Evolutionary conservation across 2,888 invertebrate species (phyloP).

Genomic region (Tipula lateralis): DNA sequence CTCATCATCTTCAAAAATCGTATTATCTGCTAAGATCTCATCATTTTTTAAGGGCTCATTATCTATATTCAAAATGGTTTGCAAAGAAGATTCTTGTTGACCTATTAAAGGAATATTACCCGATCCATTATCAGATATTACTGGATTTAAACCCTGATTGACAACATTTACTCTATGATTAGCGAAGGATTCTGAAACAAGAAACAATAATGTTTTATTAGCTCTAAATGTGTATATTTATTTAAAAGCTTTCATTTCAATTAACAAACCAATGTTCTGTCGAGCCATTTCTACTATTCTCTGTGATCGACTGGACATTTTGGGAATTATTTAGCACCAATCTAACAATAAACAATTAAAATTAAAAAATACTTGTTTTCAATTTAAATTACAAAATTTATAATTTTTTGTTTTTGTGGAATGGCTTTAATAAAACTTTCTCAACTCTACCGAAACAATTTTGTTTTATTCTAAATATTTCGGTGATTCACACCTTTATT

Average conservation of each 20-base stretch:
- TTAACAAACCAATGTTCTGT: background rate
- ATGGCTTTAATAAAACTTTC: background rate
- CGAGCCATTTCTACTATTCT: background rate
- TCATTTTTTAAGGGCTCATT: background rate
- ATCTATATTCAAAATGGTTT: background rate
- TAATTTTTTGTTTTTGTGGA: background rate
- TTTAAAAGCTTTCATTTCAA: background rate
- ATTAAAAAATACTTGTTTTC: too few species aligned
- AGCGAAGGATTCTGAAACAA: too few species aligned
- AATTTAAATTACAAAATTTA: background rate
- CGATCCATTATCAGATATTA: background rate
- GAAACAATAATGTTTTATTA: background rate
- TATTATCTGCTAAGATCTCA: background rate
- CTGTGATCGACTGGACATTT: background rate
- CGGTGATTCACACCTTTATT: background rate
- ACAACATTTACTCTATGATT: too few species aligned
- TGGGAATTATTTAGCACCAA: background rate
- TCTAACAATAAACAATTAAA: too few species aligned
- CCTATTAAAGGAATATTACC: background rate
- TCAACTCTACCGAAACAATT: background rate
- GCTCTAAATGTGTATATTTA: background rate
- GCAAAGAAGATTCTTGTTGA: background rate
- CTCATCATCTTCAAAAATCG: background rate
- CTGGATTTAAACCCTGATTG: too few species aligned
- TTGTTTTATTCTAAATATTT: background rate